phyloP scores from a whole-genome alignment of 2,113 vertebrate species.

The Rhinoderma darwinii region DNA sequence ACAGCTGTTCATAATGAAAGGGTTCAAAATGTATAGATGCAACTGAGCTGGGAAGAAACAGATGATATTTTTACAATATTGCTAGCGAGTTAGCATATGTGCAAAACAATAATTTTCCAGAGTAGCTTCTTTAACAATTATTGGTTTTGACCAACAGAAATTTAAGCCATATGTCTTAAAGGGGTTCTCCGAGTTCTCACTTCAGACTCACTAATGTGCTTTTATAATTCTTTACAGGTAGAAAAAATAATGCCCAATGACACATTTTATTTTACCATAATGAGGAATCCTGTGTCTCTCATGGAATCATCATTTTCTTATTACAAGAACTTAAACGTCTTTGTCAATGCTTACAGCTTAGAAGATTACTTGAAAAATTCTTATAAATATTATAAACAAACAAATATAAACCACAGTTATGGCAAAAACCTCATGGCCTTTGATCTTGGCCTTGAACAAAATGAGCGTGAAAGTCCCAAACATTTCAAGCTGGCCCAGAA shows the following conservation, averaged over 20 bases:
- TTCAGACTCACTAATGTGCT: not conserved
- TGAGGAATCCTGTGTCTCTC: conserved; percentile 80
- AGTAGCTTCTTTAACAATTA: too few relatives aligned
- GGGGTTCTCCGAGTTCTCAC: too few relatives aligned
- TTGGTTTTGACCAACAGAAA: too few relatives aligned
- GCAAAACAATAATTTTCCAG: not conserved
- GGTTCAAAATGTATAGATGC: too few relatives aligned
- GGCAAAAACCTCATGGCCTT: conserved; percentile 81
- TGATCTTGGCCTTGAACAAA: conserved; percentile 79
- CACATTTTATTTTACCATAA: conserved; percentile 82
- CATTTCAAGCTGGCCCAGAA: conserved; percentile 59
- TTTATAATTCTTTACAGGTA: conserved; percentile 70
- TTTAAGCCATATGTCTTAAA: too few relatives aligned
- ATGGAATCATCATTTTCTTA: conserved; percentile 85
- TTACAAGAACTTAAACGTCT: conserved; percentile 72
- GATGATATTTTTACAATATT: too few relatives aligned
- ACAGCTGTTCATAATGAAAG: too few relatives aligned
- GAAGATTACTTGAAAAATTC: conserved; percentile 74
- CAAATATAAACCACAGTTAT: conserved; percentile 68
- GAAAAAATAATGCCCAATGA: conserved; percentile 77
- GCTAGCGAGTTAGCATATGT: too few relatives aligned
- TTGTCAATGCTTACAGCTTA: conserved; percentile 66
- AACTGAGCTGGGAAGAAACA: too few relatives aligned
- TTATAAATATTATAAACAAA: conserved; percentile 64
- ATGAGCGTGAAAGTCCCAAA: not conserved